These are phyloP conservation scores for Orthonyx spaldingii DNA, from an alignment of 2,113 vertebrate species.

Conservation along the genomic window DNA sequence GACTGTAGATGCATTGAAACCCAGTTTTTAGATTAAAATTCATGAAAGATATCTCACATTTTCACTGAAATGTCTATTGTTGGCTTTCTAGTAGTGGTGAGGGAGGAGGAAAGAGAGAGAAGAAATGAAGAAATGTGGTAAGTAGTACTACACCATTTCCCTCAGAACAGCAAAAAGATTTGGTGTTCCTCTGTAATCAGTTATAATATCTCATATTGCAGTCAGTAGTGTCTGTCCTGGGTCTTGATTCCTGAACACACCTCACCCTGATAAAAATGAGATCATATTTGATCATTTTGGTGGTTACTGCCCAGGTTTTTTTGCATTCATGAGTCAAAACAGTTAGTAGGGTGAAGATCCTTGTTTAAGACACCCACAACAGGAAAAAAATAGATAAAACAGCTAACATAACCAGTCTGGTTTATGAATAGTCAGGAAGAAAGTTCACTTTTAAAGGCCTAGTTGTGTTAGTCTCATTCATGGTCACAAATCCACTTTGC, in stretches of 20 bases:
- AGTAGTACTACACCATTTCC: background rate
- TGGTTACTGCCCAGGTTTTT: background rate
- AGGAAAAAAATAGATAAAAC: background rate
- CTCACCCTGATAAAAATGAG: background rate
- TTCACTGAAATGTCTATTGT: background rate
- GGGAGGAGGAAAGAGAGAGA: background rate
- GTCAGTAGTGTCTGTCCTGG: background rate
- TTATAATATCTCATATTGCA: background rate
- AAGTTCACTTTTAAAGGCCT: background rate
- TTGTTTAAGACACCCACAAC: background rate
- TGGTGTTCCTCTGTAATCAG: background rate
- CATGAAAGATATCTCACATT: constrained; percentile 54
- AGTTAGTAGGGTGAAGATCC: background rate
- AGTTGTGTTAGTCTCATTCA: background rate
- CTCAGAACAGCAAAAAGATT: background rate
- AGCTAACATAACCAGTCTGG: background rate
- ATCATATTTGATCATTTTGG: background rate
- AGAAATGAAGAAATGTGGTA: background rate
- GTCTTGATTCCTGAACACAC: background rate
- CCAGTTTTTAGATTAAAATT: constrained; percentile 68
- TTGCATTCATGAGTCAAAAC: background rate
- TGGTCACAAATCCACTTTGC: background rate
- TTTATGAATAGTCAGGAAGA: background rate
- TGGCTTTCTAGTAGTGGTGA: background rate
- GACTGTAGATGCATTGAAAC: constrained; percentile 50